Percentiles rank a stretch among this genome's conserved stretches.
Evolutionary conservation across 2,888 invertebrate species (phyloP).

Genomic region (Elysia crispata): DNA sequence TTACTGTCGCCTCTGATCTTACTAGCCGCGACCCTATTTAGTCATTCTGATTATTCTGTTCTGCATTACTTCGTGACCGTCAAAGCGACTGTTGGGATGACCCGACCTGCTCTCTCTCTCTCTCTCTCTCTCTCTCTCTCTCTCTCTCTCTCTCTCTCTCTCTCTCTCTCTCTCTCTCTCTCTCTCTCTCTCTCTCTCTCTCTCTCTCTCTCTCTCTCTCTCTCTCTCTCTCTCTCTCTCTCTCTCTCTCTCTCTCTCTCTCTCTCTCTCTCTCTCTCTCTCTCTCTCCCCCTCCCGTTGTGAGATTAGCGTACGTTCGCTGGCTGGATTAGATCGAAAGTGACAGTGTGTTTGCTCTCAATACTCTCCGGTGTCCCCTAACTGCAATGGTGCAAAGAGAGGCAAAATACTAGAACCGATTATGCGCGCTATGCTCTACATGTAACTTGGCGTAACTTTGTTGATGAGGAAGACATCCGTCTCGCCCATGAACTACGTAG

Average conservation of each 20-base stretch:
- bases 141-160: not conserved
- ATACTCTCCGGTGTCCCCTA: conserved; percentile 36
- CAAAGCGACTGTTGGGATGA: not conserved
- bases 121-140: too few species aligned
- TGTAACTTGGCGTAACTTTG: too few species aligned
- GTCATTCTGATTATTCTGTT: too few species aligned
- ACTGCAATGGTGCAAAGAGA: too few species aligned
- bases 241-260: conserved; percentile 34
- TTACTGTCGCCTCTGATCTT: too few species aligned
- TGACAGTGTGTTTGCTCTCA: conserved; percentile 52
- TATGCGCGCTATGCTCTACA: too few species aligned
- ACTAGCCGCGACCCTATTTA: too few species aligned
- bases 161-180: not conserved
- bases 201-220: conserved; percentile 43
- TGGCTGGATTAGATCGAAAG: conserved; percentile 32
- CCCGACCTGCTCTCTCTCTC: not conserved
- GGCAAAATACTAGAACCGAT: too few species aligned
- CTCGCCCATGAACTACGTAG: too few species aligned
- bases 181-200: not conserved
- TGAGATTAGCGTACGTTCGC: conserved; percentile 41
- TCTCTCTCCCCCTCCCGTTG: not conserved
- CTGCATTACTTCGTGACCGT: too few species aligned
- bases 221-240: conserved; percentile 45
- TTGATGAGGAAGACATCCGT: too few species aligned
- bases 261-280: not conserved